These are phyloP conservation scores for Manis javanica DNA, from an alignment of 2,797 vertebrate species.

Conservation along the genomic window DNA sequence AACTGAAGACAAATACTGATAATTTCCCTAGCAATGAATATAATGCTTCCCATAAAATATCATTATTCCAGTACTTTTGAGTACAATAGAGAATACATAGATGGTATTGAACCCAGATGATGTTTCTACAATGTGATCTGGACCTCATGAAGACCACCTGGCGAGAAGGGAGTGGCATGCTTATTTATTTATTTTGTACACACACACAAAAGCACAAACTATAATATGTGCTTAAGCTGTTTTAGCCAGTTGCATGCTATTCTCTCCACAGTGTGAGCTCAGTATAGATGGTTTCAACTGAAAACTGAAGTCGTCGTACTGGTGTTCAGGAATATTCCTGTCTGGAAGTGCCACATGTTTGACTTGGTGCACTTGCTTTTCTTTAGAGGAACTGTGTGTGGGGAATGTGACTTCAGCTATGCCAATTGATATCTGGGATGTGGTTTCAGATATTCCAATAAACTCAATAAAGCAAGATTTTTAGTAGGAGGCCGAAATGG, in stretches of 20 bases:
- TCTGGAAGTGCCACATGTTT: not conserved
- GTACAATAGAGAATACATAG: not conserved
- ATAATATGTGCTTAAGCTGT: not conserved
- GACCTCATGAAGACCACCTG: not conserved
- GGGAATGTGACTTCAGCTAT: not conserved
- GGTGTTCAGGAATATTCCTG: not conserved
- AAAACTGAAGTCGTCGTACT: not conserved
- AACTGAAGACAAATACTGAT: not conserved
- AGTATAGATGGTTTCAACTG: not conserved
- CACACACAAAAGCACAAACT: not conserved
- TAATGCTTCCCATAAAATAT: not conserved
- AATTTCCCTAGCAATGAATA: not conserved
- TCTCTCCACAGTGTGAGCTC: not conserved
- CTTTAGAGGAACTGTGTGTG: not conserved
- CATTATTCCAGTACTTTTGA: not conserved
- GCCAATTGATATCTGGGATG: not conserved
- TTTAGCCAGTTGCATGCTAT: not conserved
- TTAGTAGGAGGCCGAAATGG: slow-evolving; percentile 25
- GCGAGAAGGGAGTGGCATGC: not conserved
- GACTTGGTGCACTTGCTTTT: not conserved
- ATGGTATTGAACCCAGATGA: not conserved
- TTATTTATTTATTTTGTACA: not conserved
- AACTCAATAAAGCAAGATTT: slow-evolving; percentile 1
- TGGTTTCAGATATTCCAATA: slow-evolving; percentile 36
- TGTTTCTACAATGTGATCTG: not conserved